Percentiles rank a stretch among this genome's conserved stretches.
Evolutionary conservation across 2,113 vertebrate genomes (phyloP).

Genomic region (Tylochromis polylepis): DNA sequence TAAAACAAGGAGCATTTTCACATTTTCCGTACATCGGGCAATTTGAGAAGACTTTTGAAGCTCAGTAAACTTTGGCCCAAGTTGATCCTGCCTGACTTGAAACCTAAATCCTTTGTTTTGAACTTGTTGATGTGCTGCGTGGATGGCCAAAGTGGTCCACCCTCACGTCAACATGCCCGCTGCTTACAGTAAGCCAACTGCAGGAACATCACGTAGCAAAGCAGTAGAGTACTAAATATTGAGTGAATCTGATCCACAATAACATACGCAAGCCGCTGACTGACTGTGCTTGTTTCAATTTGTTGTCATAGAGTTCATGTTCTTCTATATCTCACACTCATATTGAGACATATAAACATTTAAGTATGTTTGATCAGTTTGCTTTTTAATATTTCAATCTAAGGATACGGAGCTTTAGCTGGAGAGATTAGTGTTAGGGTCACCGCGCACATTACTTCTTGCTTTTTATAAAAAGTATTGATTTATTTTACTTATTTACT

Average conservation of each 20-base stretch:
- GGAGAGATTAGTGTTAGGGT: background rate
- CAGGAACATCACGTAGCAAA: constrained; percentile 40
- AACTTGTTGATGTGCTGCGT: constrained; percentile 12
- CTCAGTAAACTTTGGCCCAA: constrained; percentile 51
- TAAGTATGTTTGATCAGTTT: background rate
- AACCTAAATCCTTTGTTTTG: constrained; percentile 69
- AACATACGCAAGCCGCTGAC: background rate
- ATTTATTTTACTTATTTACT: background rate
- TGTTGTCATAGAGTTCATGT: background rate
- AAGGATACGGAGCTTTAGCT: background rate
- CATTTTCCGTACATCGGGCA: background rate
- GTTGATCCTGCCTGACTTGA: constrained; percentile 36
- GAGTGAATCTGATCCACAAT: background rate
- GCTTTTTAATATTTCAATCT: background rate
- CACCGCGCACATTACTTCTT: background rate
- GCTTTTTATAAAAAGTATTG: background rate
- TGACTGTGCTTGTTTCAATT: background rate
- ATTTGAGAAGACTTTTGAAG: constrained; percentile 37
- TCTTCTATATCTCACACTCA: background rate
- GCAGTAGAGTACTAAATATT: constrained; percentile 18
- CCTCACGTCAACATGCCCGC: background rate
- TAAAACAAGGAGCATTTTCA: background rate
- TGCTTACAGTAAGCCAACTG: constrained; percentile 22
- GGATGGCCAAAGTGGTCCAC: background rate
- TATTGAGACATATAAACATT: background rate